These are phyloP conservation scores for Xylota segnis DNA, from an alignment of 2,888 invertebrate species.

Conservation along the genomic window DNA sequence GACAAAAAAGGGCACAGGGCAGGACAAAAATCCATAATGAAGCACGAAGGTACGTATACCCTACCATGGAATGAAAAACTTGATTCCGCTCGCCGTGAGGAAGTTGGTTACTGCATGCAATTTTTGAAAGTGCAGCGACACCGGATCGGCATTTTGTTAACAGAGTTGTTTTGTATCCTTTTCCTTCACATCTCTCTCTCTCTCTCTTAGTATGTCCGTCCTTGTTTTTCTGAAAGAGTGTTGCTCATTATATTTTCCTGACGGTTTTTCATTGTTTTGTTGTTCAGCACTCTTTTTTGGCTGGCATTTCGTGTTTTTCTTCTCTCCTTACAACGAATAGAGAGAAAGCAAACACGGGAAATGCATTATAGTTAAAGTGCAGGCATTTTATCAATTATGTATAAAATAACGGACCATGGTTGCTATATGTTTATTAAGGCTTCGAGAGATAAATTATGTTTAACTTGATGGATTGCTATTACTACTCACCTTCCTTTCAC, in stretches of 20 bases:
- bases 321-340: slow-evolving; percentile 1
- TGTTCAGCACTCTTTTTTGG: slow-evolving; percentile 11
- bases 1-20: slow-evolving; percentile 43
- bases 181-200: background rate
- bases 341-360: slow-evolving; percentile 52
- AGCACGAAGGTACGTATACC: slow-evolving; percentile 27
- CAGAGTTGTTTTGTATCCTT: slow-evolving; percentile 41
- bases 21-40: slow-evolving; percentile 50
- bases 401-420: slow-evolving; percentile 33
- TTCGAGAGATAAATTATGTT: slow-evolving; percentile 20
- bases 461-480: background rate
- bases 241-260: slow-evolving; percentile 42
- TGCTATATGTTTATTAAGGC: slow-evolving; percentile 18
- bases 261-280: slow-evolving; percentile 31
- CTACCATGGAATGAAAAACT: slow-evolving; percentile 27
- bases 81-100: slow-evolving; percentile 15
- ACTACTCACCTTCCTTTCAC: slow-evolving; percentile 43
- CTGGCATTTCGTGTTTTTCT: background rate
- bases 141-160: slow-evolving; percentile 50
- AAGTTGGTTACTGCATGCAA: slow-evolving; percentile 32
- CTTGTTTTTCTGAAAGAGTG: slow-evolving; percentile 8
- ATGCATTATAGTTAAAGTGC: slow-evolving; percentile 53
- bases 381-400: slow-evolving; percentile 36
- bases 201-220: background rate
- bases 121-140: slow-evolving; percentile 59